These are phyloP conservation scores for Alviniconcha strummeri DNA, from an alignment of 2,888 invertebrate species.

Conservation along the genomic window DNA sequence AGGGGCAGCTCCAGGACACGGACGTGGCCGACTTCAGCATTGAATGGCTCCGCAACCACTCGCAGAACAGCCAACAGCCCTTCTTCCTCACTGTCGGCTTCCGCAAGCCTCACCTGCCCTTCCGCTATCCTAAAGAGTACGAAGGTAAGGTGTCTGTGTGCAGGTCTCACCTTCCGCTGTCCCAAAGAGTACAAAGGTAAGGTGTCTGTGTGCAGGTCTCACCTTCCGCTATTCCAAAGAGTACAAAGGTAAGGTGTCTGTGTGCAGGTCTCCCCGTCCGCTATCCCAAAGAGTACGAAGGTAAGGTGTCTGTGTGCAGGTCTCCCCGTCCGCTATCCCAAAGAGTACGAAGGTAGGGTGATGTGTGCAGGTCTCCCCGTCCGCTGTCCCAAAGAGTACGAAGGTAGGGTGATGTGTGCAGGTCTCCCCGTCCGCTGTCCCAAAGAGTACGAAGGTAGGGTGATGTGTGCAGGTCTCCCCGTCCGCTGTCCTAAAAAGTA, in stretches of 20 bases:
- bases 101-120: slow-evolving; percentile 49
- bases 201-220: neutral
- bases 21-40: slow-evolving; percentile 39
- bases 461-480: neutral
- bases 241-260: neutral
- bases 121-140: slow-evolving; percentile 44
- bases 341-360: no score
- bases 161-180: no score
- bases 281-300: no score
- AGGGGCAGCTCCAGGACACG: slow-evolving; percentile 35
- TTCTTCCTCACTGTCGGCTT: slow-evolving; percentile 51
- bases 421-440: neutral
- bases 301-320: neutral
- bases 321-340: no score
- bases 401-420: neutral
- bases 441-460: no score
- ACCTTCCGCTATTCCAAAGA: no score
- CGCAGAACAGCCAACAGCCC: slow-evolving; percentile 36
- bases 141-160: neutral
- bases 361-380: no score
- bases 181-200: no score
- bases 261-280: neutral
- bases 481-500: no score
- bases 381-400: no score
- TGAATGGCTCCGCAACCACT: slow-evolving; percentile 31